Evolutionary conservation across 2,888 invertebrate species (phyloP), one percentile per base, ranked within the genome.

Genomic region (Augiades crinisus): DNA sequence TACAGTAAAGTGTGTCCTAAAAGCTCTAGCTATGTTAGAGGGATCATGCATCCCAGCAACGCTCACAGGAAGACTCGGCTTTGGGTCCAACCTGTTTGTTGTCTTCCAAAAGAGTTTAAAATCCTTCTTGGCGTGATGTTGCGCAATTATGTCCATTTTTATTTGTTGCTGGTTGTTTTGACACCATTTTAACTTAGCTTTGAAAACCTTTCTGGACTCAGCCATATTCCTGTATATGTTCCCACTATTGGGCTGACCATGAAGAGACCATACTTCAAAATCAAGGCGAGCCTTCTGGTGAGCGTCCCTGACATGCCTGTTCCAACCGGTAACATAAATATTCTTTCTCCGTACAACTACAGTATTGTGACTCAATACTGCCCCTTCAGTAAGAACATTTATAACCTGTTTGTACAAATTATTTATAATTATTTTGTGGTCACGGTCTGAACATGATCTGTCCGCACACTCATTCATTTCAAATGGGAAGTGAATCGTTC

Each of bases 131-230:
- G n/a, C 8, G 3, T 54, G 54, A 0, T 55, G 47, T 2, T 34
- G 6, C 2, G 54, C 53, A 2, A 56, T 19, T 8, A 47, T 44
- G 19, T 56, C 53, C 53, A 58, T 47, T 44, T 49, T 56, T 10
- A 56, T 47, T 37, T 56, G 30, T 1, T 57, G 41, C 8, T 43
- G 7, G n/a, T 54, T 27, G 7, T 57, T 40, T 47, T 59, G 59
- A 44, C 58, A 61, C 49, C 46, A 60, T 33, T 53, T 56, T 8
- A 58, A 12, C 1, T 41, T 34, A 1, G 47, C 47, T 41, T 55
- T 61, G 24, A 59, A 61, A 5, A 59, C 13, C 24, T 17, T 57
- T 8, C 58, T n/a, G n/a, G 43, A 30, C 38, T 52, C 2, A 49
- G n/a, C 2, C 44, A 27, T 58, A 56, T 58, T n/a, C n/a, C n/a